Base-by-base conservation (phyloP, 2,888 invertebrate genomes). In the Acleris laterana region DNA sequence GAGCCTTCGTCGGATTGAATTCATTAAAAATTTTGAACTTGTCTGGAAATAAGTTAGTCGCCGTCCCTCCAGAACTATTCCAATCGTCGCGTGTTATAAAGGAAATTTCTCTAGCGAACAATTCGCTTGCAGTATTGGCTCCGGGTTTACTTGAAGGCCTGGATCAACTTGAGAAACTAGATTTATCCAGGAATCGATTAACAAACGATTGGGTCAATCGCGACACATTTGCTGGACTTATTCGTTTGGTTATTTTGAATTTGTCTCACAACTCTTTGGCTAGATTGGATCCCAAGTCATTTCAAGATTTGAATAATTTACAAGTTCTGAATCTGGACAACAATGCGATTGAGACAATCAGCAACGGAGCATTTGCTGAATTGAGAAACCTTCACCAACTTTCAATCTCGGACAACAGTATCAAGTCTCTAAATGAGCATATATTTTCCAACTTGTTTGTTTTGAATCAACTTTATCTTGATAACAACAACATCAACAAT, bases 11-110 rank as follows among this genome's bases (percentile, higher is more conserved):
- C 69, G 96, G 96, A 71, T 89, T 97, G 73, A 93, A 90, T 74
- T 94, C 95, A 71, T 90, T 97, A 76, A 94, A 94, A 81, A 94
- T 95, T 75, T 89, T 98, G 56, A 97, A 97, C 89, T 90, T 97
- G 82, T 96, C 97, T 13, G 95, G 96, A 82, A 97, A 98, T 91
- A 94, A 95, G 80, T 93, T 98, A 78, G 95, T 95, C 58, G 95
- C 96, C 52, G 94, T 97, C 74, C 97, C 97, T 58, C 95, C 96
- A 20, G 96, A 96, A 86, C 86, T 97, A 75, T 96, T 97, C 86
- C 94, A 95, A 83, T 95, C 95, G 72, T 95, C 95, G 52, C 93
- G 94, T 75, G 95, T 95, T 77, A 90, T 97, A 72, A 94, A 94
- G 74, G 95, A 96, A 84, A 93, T 97, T 75, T 94, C 96, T 81